A percentile compares a stretch with the other conserved stretches of the same genome.
Evolutionary conservation across 2,113 vertebrate species (phyloP).

Genomic region (Tragelaphus scriptus): DNA sequence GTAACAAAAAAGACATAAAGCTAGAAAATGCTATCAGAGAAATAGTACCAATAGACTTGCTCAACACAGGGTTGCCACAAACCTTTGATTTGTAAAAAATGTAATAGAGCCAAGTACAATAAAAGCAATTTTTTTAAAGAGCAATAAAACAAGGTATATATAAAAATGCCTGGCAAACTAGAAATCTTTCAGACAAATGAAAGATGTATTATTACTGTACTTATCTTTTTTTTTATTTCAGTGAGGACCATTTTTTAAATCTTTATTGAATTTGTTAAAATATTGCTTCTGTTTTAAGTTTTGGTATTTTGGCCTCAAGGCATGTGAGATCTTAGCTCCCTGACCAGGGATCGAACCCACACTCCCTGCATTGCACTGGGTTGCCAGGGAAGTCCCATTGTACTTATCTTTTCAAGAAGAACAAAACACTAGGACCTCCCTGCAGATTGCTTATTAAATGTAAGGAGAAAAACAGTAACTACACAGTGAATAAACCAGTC

Average conservation of each 20-base stretch:
- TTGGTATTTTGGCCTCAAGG: neutral
- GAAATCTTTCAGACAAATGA: neutral
- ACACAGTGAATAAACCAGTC: neutral
- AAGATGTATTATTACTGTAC: neutral
- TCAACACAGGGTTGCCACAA: neutral
- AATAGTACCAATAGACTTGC: neutral
- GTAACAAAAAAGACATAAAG: neutral
- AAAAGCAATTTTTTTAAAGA: neutral
- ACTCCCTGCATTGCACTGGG: neutral
- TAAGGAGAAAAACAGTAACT: neutral
- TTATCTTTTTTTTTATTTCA: neutral
- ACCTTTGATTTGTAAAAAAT: neutral
- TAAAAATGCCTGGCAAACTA: neutral
- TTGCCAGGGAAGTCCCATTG: neutral
- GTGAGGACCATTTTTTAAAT: neutral
- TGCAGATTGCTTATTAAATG: neutral
- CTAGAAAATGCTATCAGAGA: neutral
- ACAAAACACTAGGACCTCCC: neutral
- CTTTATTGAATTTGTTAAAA: neutral
- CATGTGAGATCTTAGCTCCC: neutral
- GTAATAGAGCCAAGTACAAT: neutral
- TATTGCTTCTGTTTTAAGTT: neutral
- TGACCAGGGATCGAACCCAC: neutral
- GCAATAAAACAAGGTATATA: neutral
- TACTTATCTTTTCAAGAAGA: conserved; percentile 11